phyloP scores from a whole-genome alignment of 2,888 invertebrate species.

The Caenorhabditis sp. region DNA sequence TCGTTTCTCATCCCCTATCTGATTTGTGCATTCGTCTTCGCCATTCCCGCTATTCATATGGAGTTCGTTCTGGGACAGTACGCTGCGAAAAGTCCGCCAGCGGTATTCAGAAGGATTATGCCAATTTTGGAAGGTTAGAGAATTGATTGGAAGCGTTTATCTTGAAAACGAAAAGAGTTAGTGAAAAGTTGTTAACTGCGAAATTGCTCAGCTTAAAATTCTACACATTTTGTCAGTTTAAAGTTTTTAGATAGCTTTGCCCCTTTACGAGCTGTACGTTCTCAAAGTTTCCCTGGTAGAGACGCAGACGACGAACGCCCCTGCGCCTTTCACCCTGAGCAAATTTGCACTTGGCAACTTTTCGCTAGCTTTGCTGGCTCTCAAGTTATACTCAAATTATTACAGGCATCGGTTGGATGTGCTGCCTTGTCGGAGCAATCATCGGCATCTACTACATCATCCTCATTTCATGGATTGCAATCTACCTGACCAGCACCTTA shows the following conservation, averaged over 20 bases:
- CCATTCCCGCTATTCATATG: slow-evolving; percentile 83
- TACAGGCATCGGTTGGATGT: slow-evolving; percentile 91
- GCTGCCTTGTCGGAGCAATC: slow-evolving; percentile 93
- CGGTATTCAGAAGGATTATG: slow-evolving; percentile 47
- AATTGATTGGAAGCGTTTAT: no score
- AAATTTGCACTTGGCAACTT: no score
- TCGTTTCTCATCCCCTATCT: slow-evolving; percentile 84
- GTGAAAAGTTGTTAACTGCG: neutral
- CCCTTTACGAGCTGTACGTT: no score
- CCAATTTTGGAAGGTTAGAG: slow-evolving; percentile 84
- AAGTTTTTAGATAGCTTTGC: no score
- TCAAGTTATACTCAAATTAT: neutral
- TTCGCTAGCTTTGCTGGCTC: no score
- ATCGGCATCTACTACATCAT: slow-evolving; percentile 79
- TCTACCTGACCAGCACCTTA: slow-evolving; percentile 68
- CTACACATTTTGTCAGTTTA: no score
- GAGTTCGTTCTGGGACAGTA: slow-evolving; percentile 83
- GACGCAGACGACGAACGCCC: no score
- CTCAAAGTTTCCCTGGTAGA: no score
- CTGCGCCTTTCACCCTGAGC: no score
- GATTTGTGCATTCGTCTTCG: slow-evolving; percentile 82
- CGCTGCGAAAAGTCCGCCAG: slow-evolving; percentile 38
- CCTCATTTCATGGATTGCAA: slow-evolving; percentile 76
- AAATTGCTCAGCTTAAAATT: no score
- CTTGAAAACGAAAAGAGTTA: neutral